These are phyloP conservation scores for Cosmorhoe ocellata DNA, from an alignment of 2,888 invertebrate genomes.

Conservation along the genomic window DNA sequence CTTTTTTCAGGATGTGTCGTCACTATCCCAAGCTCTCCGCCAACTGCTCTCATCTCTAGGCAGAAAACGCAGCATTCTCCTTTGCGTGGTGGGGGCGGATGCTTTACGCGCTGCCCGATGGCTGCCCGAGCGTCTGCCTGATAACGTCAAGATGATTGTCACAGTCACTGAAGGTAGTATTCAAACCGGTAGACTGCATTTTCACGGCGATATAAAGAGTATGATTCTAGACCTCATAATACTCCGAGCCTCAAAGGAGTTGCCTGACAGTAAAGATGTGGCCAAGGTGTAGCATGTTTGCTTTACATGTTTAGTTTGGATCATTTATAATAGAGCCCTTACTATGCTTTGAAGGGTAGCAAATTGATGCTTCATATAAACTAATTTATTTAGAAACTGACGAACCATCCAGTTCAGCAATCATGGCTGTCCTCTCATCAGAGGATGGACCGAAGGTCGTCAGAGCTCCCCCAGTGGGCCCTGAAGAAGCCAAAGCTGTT, in stretches of 20 bases:
- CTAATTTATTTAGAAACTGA: conserved; percentile 57
- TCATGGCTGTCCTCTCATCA: conserved; percentile 76
- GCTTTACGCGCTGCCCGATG: conserved; percentile 86
- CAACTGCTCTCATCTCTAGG: conserved; percentile 79
- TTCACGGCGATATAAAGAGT: too few species aligned
- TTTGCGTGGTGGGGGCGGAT: conserved; percentile 89
- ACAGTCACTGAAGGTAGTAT: conserved; percentile 84
- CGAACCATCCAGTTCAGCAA: conserved; percentile 73
- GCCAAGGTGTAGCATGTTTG: too few species aligned
- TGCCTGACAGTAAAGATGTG: too few species aligned
- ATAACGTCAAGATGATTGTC: conserved; percentile 89
- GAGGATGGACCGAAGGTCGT: conserved; percentile 72
- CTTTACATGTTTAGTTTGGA: too few species aligned
- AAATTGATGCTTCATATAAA: too few species aligned
- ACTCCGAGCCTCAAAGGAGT: too few species aligned
- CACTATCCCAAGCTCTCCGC: conserved; percentile 85
- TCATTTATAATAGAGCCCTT: too few species aligned
- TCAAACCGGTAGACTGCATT: too few species aligned
- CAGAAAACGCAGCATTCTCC: conserved; percentile 83
- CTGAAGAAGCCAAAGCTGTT: conserved; percentile 69
- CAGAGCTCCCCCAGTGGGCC: conserved; percentile 68
- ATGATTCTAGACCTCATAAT: too few species aligned
- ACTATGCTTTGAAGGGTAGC: too few species aligned
- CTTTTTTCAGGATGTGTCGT: conserved; percentile 84
- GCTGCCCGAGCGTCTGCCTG: conserved; percentile 88